Evolutionary conservation across 2,888 invertebrate species (phyloP).

Genomic region (Melieria crassipennis): DNA sequence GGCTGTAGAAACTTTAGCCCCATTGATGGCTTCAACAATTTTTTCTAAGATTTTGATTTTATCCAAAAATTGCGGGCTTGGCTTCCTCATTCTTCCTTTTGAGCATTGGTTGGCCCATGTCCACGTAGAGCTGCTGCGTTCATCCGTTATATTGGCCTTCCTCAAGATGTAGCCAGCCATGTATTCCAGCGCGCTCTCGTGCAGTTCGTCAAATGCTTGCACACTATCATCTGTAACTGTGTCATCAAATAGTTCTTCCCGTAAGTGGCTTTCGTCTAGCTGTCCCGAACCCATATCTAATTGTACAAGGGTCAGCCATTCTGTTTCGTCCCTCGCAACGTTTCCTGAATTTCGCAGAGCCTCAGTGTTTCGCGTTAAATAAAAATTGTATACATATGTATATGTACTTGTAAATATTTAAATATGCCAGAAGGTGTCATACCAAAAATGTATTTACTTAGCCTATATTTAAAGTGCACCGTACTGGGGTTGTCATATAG

Average conservation of each 20-base stretch:
- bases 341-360: too few relatives aligned
- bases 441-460: slow-evolving; percentile 21
- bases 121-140: too few relatives aligned
- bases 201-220: neutral
- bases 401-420: too few relatives aligned
- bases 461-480: slow-evolving; percentile 23
- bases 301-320: too few relatives aligned
- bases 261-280: neutral
- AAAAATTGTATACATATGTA: too few relatives aligned
- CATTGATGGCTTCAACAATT: neutral
- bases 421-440: neutral
- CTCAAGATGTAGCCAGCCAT: too few relatives aligned
- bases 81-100: neutral
- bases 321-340: too few relatives aligned
- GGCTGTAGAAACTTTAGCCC: too few relatives aligned
- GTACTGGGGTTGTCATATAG: slow-evolving; percentile 21
- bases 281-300: too few relatives aligned
- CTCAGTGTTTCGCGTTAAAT: too few relatives aligned
- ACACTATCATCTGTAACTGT: neutral
- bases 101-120: too few relatives aligned
- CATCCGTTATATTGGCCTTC: too few relatives aligned
- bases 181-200: neutral
- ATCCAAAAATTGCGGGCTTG: neutral
- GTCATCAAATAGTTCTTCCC: neutral
- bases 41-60: neutral